Percentiles rank a stretch among this genome's conserved stretches.
Conservation (phyloP, 2,888 invertebrate genomes). For the Plebejus anna region DNA sequence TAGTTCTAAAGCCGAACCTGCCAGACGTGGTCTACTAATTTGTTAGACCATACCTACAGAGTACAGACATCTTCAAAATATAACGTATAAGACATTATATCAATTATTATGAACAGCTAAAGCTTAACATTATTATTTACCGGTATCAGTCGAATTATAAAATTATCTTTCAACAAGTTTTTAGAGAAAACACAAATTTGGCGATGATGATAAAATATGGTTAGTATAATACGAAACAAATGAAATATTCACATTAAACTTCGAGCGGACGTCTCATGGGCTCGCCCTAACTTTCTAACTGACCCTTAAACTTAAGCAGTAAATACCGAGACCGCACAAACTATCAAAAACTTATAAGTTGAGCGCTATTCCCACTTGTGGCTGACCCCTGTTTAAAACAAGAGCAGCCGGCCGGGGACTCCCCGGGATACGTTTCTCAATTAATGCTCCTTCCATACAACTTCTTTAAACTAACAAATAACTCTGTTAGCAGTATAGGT, state of each 20-base stretch:
- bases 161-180: too few relatives aligned
- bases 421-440: background rate
- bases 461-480: too few relatives aligned
- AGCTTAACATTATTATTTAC: too few relatives aligned
- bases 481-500: too few relatives aligned
- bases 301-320: constrained; percentile 75
- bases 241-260: constrained; percentile 26
- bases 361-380: constrained; percentile 65
- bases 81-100: too few relatives aligned
- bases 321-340: constrained; percentile 74
- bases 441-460: constrained; percentile 2
- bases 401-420: constrained; percentile 52
- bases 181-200: background rate
- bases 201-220: background rate
- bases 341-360: constrained; percentile 79
- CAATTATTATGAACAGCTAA: too few relatives aligned
- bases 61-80: background rate
- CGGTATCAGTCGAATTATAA: too few relatives aligned
- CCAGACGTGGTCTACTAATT: background rate
- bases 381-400: constrained; percentile 59
- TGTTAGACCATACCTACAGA: background rate
- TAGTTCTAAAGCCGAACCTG: background rate
- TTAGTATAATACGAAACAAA: constrained; percentile 7
- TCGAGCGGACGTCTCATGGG: constrained; percentile 40
- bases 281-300: constrained; percentile 56